Conservation (phyloP, 2,113 vertebrate genomes). For the Phyllostomus hastatus region DNA sequence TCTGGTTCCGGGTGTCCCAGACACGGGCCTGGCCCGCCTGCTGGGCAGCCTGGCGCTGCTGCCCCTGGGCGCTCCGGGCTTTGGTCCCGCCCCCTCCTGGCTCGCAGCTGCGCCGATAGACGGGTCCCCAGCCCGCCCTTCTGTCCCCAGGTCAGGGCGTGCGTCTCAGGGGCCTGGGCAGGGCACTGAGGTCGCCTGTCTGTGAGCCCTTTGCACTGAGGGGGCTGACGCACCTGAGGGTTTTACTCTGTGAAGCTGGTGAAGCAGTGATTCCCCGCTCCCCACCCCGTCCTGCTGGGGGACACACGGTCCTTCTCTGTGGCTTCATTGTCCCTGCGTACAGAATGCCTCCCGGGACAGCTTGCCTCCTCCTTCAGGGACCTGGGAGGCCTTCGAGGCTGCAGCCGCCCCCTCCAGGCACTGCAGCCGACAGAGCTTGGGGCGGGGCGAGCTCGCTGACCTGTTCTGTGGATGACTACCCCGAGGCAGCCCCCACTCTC, state of each 20-base stretch:
- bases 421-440: too few relatives aligned
- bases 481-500: fast-evolving
- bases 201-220: neutral
- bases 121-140: neutral
- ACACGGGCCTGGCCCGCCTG: fast-evolving
- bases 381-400: fast-evolving
- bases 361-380: too few relatives aligned
- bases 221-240: too few relatives aligned
- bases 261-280: neutral
- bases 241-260: neutral
- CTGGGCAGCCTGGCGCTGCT: fast-evolving
- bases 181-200: fast-evolving
- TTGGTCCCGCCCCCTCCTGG: fast-evolving
- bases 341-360: fast-evolving
- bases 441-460: neutral
- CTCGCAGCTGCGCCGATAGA: neutral
- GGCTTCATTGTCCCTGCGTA: neutral
- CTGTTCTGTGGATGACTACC: too few relatives aligned
- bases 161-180: neutral
- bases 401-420: neutral
- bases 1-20: neutral
- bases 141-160: neutral
- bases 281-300: neutral
- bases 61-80: fast-evolving
- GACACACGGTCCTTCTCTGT: neutral